Base-by-base conservation (phyloP, 2,797 vertebrate genomes). In the Percopsis omiscomaycus region DNA sequence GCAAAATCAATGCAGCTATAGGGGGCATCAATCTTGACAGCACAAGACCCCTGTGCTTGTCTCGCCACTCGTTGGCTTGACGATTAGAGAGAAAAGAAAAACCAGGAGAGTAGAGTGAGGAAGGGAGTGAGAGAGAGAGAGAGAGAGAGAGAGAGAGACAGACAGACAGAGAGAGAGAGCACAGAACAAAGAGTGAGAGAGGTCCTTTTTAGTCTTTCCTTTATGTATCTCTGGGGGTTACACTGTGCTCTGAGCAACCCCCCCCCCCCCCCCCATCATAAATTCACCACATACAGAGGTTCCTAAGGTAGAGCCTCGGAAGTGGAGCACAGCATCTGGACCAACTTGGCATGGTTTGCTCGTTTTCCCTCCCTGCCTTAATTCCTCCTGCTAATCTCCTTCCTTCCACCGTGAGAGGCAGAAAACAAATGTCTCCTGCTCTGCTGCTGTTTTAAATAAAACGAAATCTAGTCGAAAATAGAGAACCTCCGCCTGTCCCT, bases 1-100 rank as follows among this genome's bases (percentile, higher is more conserved):
- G 90, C 85, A 92, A 93, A 93, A 93, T 93, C 92, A 91, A 93
- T 93, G 90, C 80, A 66, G 81, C 88, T 93, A 90, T 91, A 92
- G 90, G 87, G 82, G 75, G 85, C 89, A 93, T 93, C 91, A 93
- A 92, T 94, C 92, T 88, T 79, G 79, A 83, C 87, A 83, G 78
- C 86, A 84, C 80, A 84, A 88, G 86, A 87, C 74, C 84, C 77
- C 78, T 85, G 78, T 75, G 71, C 82, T 86, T 78, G 76, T 83
- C 83, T 86, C 66, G 54, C 78, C 61, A 47, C 77, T 83, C 48
- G 79, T 69, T 50, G 78, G 83, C 73, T 80, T 76, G 78, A 82
- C 67, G 65, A 67, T 62, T 75, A 62, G n/a, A 64, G 66, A 57
- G 65, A 51, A 63, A 63, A 30, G 52, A 53, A 45, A 32, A 65